These are phyloP conservation scores for Apamea anceps DNA, from an alignment of 2,888 invertebrate species.

Conservation along the genomic window DNA sequence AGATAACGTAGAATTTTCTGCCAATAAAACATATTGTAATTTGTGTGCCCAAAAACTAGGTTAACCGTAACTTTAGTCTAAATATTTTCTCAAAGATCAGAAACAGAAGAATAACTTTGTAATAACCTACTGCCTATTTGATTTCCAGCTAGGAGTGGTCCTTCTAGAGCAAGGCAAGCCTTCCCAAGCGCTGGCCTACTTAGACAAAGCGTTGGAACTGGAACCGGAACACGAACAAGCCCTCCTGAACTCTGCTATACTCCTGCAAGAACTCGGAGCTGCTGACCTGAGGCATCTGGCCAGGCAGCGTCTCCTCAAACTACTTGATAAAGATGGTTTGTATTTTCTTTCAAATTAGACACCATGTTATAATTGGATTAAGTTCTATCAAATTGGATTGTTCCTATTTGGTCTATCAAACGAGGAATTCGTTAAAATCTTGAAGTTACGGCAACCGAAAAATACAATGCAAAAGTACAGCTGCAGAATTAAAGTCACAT, in stretches of 20 bases:
- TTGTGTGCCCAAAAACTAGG: no score
- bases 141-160: conserved; percentile 96
- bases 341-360: no score
- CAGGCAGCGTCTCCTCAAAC: conserved; percentile 94
- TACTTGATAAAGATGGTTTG: conserved; percentile 93
- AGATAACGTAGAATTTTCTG: not conserved
- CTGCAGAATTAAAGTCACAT: not conserved
- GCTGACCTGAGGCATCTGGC: conserved; percentile 95
- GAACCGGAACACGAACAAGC: conserved; percentile 99
- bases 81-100: no score
- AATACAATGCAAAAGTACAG: not conserved
- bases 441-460: not conserved
- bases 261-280: conserved; percentile 97
- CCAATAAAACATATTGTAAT: no score
- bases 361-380: not conserved
- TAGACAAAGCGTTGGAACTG: conserved; percentile 97
- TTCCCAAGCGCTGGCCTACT: conserved; percentile 96
- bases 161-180: conserved; percentile 97
- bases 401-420: no score
- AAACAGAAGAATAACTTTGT: no score
- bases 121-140: not conserved
- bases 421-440: no score
- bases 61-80: no score
- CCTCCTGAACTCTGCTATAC: conserved; percentile 97
- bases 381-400: no score